Conservation (phyloP, 2,797 vertebrate species). For the Tadarida brasiliensis region DNA sequence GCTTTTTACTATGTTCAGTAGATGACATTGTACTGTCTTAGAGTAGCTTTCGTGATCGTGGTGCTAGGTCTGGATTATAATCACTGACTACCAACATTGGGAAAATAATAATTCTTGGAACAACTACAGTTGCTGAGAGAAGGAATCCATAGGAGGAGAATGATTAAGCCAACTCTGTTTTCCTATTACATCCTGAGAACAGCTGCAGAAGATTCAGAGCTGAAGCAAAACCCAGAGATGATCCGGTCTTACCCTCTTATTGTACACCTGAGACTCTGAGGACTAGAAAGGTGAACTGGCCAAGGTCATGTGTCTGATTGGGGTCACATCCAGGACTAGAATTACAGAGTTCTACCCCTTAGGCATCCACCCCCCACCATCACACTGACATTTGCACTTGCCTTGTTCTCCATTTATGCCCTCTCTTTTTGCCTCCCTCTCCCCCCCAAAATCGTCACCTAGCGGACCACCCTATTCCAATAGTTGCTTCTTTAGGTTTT, state of each 20-base stretch:
- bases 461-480: neutral
- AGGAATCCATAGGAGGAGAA: neutral
- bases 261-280: neutral
- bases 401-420: neutral
- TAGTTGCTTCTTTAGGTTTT: neutral
- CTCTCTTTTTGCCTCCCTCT: neutral
- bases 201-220: neutral
- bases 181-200: neutral
- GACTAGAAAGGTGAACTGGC: neutral
- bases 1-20: neutral
- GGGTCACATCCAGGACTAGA: neutral
- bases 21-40: neutral
- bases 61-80: neutral
- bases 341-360: neutral
- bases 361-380: neutral
- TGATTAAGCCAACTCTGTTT: neutral
- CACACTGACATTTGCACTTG: neutral
- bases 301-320: neutral
- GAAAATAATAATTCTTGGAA: neutral
- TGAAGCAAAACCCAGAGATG: neutral
- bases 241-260: neutral
- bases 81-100: neutral
- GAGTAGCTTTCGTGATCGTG: neutral
- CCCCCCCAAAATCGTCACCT: neutral
- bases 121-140: neutral